Conservation (phyloP, 2,888 invertebrate species). For the Zygogramma bicolorata region DNA sequence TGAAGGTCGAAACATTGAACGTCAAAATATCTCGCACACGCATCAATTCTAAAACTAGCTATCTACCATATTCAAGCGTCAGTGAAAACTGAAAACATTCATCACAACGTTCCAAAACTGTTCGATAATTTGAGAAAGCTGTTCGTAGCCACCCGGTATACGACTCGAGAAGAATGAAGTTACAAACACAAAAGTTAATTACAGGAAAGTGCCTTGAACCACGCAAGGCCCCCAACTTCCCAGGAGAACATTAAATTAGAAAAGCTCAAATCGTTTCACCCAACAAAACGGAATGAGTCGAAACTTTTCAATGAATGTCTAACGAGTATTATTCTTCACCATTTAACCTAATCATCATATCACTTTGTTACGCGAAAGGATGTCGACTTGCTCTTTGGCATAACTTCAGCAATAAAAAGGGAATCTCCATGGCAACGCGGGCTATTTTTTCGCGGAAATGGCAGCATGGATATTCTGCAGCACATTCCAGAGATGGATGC, state of each 20-base stretch:
- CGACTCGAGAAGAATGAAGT: conserved; percentile 21
- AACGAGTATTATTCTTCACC: conserved; percentile 67
- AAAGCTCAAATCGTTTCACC: conserved; percentile 62
- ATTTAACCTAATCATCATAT: conserved; percentile 68
- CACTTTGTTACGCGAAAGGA: conserved; percentile 63
- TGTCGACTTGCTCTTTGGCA: conserved; percentile 43
- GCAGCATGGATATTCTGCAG: conserved; percentile 1
- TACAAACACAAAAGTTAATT: conserved; percentile 57
- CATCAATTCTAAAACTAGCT: no score
- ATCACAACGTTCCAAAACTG: neutral
- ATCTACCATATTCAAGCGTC: no score
- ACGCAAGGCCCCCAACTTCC: conserved; percentile 41
- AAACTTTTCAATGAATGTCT: conserved; percentile 67
- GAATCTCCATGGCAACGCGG: conserved; percentile 29
- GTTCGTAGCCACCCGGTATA: neutral
- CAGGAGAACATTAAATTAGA: conserved; percentile 62
- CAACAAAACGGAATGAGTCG: conserved; percentile 62
- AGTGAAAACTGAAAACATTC: no score
- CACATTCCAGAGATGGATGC: conserved; percentile 7
- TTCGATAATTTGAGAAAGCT: neutral
- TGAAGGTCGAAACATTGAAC: no score
- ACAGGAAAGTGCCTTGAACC: conserved; percentile 48
- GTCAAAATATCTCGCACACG: no score
- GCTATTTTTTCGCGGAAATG: conserved; percentile 33
- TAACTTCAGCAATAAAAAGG: conserved; percentile 43